A percentile compares a stretch with the other conserved stretches of the same genome.
Evolutionary conservation across 1,140 invertebrate species (phyloP).

Genomic region (Drosophila gunungcola): DNA sequence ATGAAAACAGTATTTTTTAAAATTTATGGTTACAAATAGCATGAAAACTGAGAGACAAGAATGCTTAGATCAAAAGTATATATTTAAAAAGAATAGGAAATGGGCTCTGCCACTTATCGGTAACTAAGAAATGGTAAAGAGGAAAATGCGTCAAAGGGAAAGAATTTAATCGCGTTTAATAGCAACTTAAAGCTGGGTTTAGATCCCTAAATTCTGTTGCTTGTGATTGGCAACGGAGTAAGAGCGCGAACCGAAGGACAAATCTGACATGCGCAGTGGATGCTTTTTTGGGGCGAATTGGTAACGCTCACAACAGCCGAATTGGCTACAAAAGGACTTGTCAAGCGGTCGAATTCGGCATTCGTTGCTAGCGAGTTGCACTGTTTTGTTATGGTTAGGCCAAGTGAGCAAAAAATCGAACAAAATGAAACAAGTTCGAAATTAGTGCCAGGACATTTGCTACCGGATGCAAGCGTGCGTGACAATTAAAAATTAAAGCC

Average conservation of each 20-base stretch:
- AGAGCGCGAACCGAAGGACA: background rate
- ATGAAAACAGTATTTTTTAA: too few relatives aligned
- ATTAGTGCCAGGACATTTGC: slow-evolving; percentile 16
- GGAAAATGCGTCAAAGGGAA: too few relatives aligned
- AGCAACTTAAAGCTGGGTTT: slow-evolving; percentile 1
- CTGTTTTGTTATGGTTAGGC: slow-evolving; percentile 34
- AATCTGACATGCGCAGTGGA: slow-evolving; percentile 56
- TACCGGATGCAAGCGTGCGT: slow-evolving; percentile 72
- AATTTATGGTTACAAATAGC: too few relatives aligned
- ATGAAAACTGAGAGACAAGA: too few relatives aligned
- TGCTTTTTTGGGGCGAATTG: background rate
- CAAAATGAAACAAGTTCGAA: slow-evolving; percentile 10
- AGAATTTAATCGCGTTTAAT: too few relatives aligned
- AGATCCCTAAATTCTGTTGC: slow-evolving; percentile 22
- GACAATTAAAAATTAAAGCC: slow-evolving; percentile 63
- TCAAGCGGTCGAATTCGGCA: slow-evolving; percentile 30
- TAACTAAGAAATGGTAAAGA: too few relatives aligned
- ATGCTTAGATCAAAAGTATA: too few relatives aligned
- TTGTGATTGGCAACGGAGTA: background rate
- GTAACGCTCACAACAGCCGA: background rate
- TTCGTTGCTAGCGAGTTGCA: slow-evolving; percentile 61
- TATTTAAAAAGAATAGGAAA: too few relatives aligned
- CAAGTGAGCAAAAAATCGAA: background rate
- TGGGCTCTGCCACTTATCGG: too few relatives aligned
- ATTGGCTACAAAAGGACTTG: slow-evolving; percentile 54